Evolutionary conservation across 2,888 invertebrate species (phyloP).

Genomic region (Temnothorax rugatulus): DNA sequence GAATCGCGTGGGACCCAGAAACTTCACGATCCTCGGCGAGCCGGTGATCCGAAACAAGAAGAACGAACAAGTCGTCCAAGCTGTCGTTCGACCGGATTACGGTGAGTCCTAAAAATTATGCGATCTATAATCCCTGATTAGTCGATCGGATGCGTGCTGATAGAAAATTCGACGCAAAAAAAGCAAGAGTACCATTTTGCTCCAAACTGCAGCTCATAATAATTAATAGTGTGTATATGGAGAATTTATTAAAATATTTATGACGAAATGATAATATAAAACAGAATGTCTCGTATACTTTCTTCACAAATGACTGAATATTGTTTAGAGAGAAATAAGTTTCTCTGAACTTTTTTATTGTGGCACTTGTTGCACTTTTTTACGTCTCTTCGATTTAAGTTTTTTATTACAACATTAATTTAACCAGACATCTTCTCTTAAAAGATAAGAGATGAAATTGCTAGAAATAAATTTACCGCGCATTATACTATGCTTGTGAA

Average conservation of each 20-base stretch:
- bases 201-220: background rate
- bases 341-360: background rate
- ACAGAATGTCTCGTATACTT: background rate
- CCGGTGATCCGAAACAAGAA: slow-evolving; percentile 87
- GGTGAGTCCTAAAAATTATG: slow-evolving; percentile 78
- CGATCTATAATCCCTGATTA: background rate
- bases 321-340: background rate
- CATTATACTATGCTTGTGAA: background rate
- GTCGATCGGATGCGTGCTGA: background rate
- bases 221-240: too few relatives aligned
- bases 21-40: slow-evolving; percentile 88
- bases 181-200: background rate
- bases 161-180: background rate
- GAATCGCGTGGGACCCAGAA: slow-evolving; percentile 88
- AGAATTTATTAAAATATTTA: slow-evolving; percentile 7
- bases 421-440: background rate
- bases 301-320: background rate
- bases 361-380: slow-evolving; percentile 31
- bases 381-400: background rate
- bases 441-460: background rate
- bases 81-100: slow-evolving; percentile 85
- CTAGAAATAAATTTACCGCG: background rate
- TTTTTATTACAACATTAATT: slow-evolving; percentile 16
- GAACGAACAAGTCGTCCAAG: slow-evolving; percentile 85
- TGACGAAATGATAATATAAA: too few relatives aligned